Evolutionary conservation across 2,888 invertebrate genomes (phyloP).

Genomic region (Drosophila melanosoma): DNA sequence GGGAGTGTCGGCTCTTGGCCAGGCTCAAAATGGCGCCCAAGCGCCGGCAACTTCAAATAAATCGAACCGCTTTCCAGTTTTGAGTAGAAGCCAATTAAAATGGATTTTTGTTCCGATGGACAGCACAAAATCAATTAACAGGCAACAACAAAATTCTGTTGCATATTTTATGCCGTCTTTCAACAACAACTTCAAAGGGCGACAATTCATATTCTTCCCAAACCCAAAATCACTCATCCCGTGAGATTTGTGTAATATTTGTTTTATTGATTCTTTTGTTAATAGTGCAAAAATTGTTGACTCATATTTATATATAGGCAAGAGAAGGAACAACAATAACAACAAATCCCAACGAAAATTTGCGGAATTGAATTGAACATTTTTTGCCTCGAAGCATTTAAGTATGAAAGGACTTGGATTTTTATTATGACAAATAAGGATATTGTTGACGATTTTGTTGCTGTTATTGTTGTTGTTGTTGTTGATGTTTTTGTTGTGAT

Average conservation of each 20-base stretch:
- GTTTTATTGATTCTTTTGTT: constrained; percentile 31
- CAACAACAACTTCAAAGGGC: constrained; percentile 38
- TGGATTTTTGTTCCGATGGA: constrained; percentile 41
- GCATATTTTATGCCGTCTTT: constrained; percentile 60
- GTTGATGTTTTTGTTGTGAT: constrained; percentile 44
- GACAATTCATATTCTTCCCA: constrained; percentile 10
- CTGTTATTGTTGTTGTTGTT: constrained; percentile 16
- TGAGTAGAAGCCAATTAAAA: constrained; percentile 63
- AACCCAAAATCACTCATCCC: neutral
- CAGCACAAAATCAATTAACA: constrained; percentile 56
- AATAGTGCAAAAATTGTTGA: constrained; percentile 48
- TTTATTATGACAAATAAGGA: constrained; percentile 29
- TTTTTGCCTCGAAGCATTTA: constrained; percentile 45
- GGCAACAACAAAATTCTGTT: constrained; percentile 50
- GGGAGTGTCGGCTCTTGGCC: constrained; percentile 20
- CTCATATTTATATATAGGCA: constrained; percentile 50
- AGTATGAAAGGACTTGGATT: constrained; percentile 34
- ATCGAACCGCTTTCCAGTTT: constrained; percentile 52
- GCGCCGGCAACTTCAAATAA: constrained; percentile 36
- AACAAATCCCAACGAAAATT: constrained; percentile 17
- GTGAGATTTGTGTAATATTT: constrained; percentile 3
- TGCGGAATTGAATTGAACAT: constrained; percentile 21
- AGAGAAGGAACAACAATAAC: constrained; percentile 28
- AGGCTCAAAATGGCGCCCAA: constrained; percentile 17
- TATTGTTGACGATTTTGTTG: neutral